Percentiles rank a stretch among this genome's conserved stretches.
Evolutionary conservation across 2,797 vertebrate species (phyloP).

Genomic region (Myotis planiceps): DNA sequence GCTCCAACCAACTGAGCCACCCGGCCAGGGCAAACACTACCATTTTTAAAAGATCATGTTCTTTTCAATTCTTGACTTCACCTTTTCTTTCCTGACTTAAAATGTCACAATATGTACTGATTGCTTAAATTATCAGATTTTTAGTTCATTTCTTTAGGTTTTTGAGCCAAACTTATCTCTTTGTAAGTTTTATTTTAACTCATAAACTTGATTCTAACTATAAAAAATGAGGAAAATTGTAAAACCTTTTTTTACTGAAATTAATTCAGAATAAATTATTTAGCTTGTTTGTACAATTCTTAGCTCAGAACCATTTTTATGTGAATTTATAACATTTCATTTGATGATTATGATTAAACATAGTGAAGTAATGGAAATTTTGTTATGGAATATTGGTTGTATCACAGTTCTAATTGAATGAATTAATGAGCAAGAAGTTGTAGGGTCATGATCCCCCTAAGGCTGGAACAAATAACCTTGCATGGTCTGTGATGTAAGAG

Average conservation of each 20-base stretch:
- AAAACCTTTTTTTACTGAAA: not conserved
- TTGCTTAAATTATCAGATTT: not conserved
- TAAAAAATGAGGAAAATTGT: not conserved
- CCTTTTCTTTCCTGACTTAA: not conserved
- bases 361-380: constrained; percentile 32
- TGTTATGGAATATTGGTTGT: constrained; percentile 17
- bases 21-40: not conserved
- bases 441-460: not conserved
- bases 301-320: constrained; percentile 24
- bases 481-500: not conserved
- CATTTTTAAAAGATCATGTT: not conserved
- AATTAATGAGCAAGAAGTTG: constrained; percentile 7
- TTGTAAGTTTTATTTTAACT: constrained; percentile 22
- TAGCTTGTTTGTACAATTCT: not conserved
- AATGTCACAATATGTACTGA: not conserved
- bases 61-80: not conserved
- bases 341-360: not conserved
- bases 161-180: not conserved
- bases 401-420: not conserved
- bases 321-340: constrained; percentile 10
- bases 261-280: constrained; percentile 19
- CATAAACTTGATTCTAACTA: not conserved
- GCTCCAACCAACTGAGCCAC: not conserved
- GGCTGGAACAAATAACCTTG: not conserved
- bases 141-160: not conserved